phyloP scores from a whole-genome alignment of 1,140 invertebrate genomes.

The Stenopsyche tienmushanensis region DNA sequence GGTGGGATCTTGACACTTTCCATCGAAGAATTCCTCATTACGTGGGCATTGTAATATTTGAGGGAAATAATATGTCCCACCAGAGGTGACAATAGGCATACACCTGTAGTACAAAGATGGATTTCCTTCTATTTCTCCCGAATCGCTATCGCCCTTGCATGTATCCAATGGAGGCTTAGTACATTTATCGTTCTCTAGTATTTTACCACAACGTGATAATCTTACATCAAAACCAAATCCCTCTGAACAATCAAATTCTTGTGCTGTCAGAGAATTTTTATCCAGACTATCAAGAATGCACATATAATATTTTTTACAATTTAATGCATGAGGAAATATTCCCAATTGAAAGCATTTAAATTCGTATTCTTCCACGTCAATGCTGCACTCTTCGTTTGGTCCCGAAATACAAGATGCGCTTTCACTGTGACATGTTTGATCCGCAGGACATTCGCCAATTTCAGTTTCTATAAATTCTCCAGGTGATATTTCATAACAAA shows the following conservation, averaged over 20 bases:
- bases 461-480: not conserved
- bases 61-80: not conserved
- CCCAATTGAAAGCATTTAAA: slow-evolving; percentile 32
- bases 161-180: not conserved
- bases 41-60: not conserved
- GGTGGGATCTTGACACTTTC: not conserved
- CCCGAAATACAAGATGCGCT: slow-evolving; percentile 15
- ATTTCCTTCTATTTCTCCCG: not conserved
- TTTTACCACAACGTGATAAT: not conserved
- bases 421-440: not conserved
- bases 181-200: not conserved
- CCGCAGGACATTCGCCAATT: not conserved
- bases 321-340: slow-evolving; percentile 50
- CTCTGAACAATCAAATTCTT: not conserved
- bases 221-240: slow-evolving; percentile 9
- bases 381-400: slow-evolving; percentile 16
- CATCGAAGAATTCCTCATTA: not conserved
- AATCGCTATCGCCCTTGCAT: not conserved
- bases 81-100: not conserved
- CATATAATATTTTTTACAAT: slow-evolving; percentile 51
- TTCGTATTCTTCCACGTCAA: not conserved
- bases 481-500: not conserved
- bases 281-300: slow-evolving; percentile 28
- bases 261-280: not conserved
- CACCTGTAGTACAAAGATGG: not conserved